Conservation (phyloP, 2,113 vertebrate genomes). For the Pampusana beccarii region DNA sequence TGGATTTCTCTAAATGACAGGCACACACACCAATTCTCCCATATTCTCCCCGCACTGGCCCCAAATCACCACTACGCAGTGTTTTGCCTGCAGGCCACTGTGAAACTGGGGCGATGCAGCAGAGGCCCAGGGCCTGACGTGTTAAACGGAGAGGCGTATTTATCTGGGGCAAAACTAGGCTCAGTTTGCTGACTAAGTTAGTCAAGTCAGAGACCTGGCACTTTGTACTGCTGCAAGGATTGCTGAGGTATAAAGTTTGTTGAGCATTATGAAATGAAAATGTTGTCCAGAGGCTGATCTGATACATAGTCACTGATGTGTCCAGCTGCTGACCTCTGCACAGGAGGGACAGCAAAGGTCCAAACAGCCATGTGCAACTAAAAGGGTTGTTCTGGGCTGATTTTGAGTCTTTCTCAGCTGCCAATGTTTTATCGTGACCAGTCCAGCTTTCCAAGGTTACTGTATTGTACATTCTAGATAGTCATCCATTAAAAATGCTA, state of each 20-base stretch:
- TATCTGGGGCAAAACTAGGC: neutral
- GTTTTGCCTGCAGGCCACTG: neutral
- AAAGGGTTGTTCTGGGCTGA: neutral
- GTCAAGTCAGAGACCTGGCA: neutral
- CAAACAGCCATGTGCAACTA: rapidly evolving
- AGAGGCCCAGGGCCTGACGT: neutral
- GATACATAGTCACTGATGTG: neutral
- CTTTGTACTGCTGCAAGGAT: neutral
- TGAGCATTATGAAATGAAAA: neutral
- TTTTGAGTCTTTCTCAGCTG: neutral
- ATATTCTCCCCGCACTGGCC: neutral
- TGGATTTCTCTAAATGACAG: neutral
- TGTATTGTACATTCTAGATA: constrained; percentile 28
- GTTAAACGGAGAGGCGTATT: neutral
- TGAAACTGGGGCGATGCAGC: neutral
- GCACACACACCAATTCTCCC: neutral
- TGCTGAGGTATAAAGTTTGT: neutral
- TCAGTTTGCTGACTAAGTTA: neutral
- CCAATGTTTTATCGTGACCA: constrained; percentile 14
- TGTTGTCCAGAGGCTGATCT: neutral
- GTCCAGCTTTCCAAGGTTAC: constrained; percentile 70
- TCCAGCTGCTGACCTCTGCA: neutral
- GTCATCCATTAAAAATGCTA: constrained; percentile 72
- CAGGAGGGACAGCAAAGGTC: neutral
- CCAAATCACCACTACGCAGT: neutral